These are phyloP conservation scores for Myxocyprinus asiaticus DNA, from an alignment of 2,113 vertebrate species.

Conservation along the genomic window DNA sequence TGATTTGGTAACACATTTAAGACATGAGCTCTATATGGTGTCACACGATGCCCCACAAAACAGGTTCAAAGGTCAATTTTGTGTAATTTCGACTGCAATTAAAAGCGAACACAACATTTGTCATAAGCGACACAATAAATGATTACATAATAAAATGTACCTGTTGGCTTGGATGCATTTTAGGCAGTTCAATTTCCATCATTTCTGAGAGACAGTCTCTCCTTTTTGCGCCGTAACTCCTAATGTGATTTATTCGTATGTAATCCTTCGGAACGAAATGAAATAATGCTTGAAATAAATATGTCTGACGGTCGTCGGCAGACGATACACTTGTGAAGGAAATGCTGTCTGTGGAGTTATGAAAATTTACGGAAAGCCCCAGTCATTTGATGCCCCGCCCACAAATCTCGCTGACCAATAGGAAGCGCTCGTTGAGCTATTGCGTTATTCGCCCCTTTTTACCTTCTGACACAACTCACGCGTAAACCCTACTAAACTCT, in stretches of 20 bases:
- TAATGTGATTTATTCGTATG: conserved; percentile 18
- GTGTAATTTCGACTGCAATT: neutral
- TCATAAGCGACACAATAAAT: neutral
- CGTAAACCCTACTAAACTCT: neutral
- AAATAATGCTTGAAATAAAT: conserved; percentile 49
- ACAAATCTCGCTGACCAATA: conserved; percentile 59
- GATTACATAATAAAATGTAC: conserved; percentile 59
- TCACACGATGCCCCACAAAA: neutral
- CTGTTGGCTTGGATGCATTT: conserved; percentile 74
- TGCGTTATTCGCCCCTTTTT: conserved; percentile 68
- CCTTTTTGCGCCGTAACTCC: conserved; percentile 31
- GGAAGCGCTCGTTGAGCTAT: conserved; percentile 24
- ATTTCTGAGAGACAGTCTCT: conserved; percentile 60
- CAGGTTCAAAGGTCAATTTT: conserved; percentile 17
- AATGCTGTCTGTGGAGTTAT: conserved; percentile 66
- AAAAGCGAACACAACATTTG: neutral
- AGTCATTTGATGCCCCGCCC: conserved; percentile 63
- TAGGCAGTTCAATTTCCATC: conserved; percentile 74
- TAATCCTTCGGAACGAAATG: conserved; percentile 49
- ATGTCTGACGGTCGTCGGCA: conserved; percentile 44
- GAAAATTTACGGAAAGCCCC: conserved; percentile 68
- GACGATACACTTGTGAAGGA: conserved; percentile 53
- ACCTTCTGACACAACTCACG: conserved; percentile 40
- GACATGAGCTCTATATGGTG: neutral
- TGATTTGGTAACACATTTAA: neutral